These are phyloP conservation scores for Zoroaster sp. DNA, from an alignment of 53 echinoderm and acorn worm genomes.

Conservation along the genomic window DNA sequence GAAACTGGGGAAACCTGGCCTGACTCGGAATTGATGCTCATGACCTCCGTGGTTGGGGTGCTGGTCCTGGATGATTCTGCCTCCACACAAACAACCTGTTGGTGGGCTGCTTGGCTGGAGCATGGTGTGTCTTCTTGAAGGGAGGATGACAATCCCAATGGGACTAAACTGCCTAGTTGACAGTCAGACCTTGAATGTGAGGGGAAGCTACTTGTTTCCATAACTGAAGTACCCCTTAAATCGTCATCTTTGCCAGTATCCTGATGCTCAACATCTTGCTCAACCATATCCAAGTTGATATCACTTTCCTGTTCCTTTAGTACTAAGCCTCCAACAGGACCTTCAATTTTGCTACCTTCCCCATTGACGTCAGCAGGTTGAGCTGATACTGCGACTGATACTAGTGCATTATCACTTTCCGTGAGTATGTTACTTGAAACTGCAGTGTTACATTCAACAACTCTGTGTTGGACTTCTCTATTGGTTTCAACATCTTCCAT, in stretches of 20 bases:
- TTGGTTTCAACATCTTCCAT: not conserved
- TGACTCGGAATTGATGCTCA: slow-evolving; percentile 13
- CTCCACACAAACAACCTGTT: slow-evolving; percentile 23
- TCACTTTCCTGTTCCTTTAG: not conserved
- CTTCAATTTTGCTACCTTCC: not conserved
- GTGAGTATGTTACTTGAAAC: not conserved
- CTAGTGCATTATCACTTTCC: not conserved
- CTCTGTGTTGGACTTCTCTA: not conserved
- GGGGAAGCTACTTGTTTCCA: not conserved
- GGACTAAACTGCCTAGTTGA: not conserved
- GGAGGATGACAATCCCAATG: not conserved
- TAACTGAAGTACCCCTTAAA: not conserved
- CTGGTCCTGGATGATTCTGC: slow-evolving; percentile 33
- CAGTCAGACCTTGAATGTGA: not conserved
- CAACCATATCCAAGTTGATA: not conserved
- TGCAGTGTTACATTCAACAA: not conserved
- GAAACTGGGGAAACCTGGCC: slow-evolving; percentile 49
- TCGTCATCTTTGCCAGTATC: not conserved
- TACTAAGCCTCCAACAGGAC: not conserved
- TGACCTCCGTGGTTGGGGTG: slow-evolving; percentile 17
- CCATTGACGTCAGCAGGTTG: not conserved
- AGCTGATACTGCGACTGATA: not conserved
- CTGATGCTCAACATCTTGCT: not conserved
- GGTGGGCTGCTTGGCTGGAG: not conserved
- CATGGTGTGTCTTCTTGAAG: not conserved